Base-by-base conservation (phyloP, 2,888 invertebrate species). In the Hoplodrina ambigua region DNA sequence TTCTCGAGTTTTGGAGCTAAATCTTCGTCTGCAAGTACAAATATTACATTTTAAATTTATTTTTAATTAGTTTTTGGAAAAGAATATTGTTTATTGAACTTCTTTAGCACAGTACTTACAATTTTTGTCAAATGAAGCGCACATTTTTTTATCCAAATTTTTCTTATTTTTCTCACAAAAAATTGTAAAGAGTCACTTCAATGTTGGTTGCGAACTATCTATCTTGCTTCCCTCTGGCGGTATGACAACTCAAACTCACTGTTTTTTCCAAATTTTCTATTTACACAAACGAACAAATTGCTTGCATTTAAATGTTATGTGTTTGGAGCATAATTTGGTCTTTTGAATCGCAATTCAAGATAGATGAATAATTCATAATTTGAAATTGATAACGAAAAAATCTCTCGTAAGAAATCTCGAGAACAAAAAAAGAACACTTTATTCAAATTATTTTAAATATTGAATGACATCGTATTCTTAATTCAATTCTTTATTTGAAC, bases 271-370 rank as follows among this genome's bases (percentile, higher is more conserved):
- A 87, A 85, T 83, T 81, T 87, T 90, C 84, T 92, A 89, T 85
- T 82, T 85, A 87, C 78, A 84, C 86, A 91, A 82, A 88, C 74
- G 78, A 82, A 88, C 53, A 84, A 89, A 87, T 81, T 92, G 95
- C 94, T 94, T 94, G 94, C 94, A 89, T 86, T 90, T 82, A 82
- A 88, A 84, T 91, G 88, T 91, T 91, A 75, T 88, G 85, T 91
- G 88, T 90, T 88, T 88, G 87, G 86, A 90, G 90, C 78, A 85
- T 80, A 84, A 87, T 86, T 90, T 89, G 89, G 85, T 72, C 15
- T 73, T 78, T 75, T 69, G 53, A 68, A 61, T n/a, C 20, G 13
- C 50, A 19, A 44, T 44, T 69, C 10, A 33, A 55, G 19, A 13
- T 50, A 55, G 2, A 19, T 33, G 49, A 55, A 20, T n/a, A 11